Evolutionary conservation across 1,140 invertebrate genomes (phyloP), one percentile per base, ranked within the genome.

Genomic region (Venustaconcha ellipsiformis): DNA sequence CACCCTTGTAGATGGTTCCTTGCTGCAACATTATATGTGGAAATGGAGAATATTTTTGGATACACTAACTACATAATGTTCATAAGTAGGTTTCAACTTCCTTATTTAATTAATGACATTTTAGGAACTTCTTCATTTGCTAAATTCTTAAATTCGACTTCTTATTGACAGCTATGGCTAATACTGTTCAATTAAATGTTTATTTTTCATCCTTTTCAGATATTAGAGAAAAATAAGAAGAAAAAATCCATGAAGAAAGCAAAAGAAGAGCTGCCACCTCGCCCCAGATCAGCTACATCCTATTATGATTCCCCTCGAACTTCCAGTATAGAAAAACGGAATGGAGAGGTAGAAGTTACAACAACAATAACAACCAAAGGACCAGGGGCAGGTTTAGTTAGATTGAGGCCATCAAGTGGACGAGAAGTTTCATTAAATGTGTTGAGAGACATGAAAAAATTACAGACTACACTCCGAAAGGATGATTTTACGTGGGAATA

Each of bases 401-500:
- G 82, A 13, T 72, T 81, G 56, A 64, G 71, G 18, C 75, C 77
- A 18, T 20, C 77, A 11, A 78, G 78, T 78, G 76, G 70, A 17
- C 67, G 70, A 14, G 69, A 84, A 30, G 79, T 82, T 37, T 82
- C 84, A n/a, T 76, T 88, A 1, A 85, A 85, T 71, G 82, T 89
- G 58, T 79, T 88, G n/a, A 87, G 83, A 78, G 86, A 88, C 76
- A 86, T 89, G 84, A 86, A 83, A 78, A 88, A 87, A 80, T 82
- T 89, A 74, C 88, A 89, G 76, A 83, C 86, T 30, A 87, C 87
- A 4, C 80, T 89, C 67, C 78, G 88, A 66, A 83, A 83, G 78
- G 88, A 89, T 78, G 88, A 89, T 73, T 56, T 89, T 18, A 76
- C 76, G 63, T 89, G 88, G 88, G 88, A 88, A 79, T 88, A 80